These are phyloP conservation scores for Digitonthophagus gazella DNA, from an alignment of 2,888 invertebrate species.

Conservation along the genomic window DNA sequence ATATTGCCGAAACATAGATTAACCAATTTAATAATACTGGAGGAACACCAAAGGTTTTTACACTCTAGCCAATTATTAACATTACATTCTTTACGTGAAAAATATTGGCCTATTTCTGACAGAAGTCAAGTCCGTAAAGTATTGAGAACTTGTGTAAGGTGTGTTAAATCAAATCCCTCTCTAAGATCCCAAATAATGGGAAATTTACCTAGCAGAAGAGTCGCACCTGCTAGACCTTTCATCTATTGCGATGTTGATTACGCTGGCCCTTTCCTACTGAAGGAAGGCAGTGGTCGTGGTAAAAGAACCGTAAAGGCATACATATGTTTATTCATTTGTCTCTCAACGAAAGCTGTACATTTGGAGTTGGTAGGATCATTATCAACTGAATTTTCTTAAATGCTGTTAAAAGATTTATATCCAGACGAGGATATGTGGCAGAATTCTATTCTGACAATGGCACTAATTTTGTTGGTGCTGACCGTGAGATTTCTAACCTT, in stretches of 20 bases:
- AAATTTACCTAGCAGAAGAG: conserved; percentile 26
- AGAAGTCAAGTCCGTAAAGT: conserved; percentile 22
- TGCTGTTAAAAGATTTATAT: conserved; percentile 39
- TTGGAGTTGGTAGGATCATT: conserved; percentile 10
- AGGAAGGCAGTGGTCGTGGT: neutral
- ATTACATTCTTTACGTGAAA: conserved; percentile 22
- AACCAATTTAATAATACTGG: conserved; percentile 21
- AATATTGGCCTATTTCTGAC: neutral
- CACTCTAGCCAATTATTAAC: conserved; percentile 24
- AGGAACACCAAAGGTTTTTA: conserved; percentile 21
- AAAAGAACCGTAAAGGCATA: neutral
- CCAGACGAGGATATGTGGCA: conserved; percentile 35
- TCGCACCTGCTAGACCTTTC: conserved; percentile 29
- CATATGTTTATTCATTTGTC: conserved; percentile 18
- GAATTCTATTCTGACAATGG: conserved; percentile 41
- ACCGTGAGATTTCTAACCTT: conserved; percentile 29
- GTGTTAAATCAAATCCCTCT: conserved; percentile 29
- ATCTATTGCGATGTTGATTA: conserved; percentile 6
- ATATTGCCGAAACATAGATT: conserved; percentile 25
- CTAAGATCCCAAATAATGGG: conserved; percentile 29
- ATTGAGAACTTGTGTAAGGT: conserved; percentile 26
- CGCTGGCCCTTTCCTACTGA: conserved; percentile 2
- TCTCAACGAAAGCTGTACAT: conserved; percentile 15
- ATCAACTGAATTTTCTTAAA: conserved; percentile 35
- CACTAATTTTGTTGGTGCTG: conserved; percentile 41